These are phyloP conservation scores for Caenorhabditis afra DNA, from an alignment of 2,888 invertebrate genomes.

Conservation along the genomic window DNA sequence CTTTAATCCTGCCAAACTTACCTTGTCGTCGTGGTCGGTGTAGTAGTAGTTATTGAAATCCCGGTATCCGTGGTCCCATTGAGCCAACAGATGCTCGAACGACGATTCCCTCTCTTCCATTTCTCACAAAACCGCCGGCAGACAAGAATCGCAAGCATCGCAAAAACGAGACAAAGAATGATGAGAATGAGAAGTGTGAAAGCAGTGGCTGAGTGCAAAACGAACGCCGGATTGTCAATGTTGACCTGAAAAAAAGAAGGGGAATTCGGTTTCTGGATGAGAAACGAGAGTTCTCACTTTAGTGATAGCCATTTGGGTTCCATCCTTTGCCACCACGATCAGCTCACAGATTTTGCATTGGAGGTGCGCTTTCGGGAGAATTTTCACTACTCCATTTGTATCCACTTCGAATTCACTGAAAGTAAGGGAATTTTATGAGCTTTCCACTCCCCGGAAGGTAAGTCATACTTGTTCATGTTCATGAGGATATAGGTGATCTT, in stretches of 20 bases:
- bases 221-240: constrained; percentile 58
- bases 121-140: constrained; percentile 64
- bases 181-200: constrained; percentile 63
- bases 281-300: too few species aligned
- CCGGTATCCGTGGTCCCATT: constrained; percentile 69
- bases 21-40: constrained; percentile 63
- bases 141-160: constrained; percentile 62
- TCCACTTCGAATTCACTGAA: constrained; percentile 65
- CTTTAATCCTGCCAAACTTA: not conserved
- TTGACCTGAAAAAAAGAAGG: constrained; percentile 61
- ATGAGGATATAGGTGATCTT: constrained; percentile 58
- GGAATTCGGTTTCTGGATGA: too few species aligned
- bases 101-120: constrained; percentile 60
- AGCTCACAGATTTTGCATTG: constrained; percentile 70
- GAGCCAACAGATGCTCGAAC: constrained; percentile 71
- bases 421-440: not conserved
- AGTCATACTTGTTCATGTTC: constrained; percentile 65
- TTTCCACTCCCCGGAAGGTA: too few species aligned
- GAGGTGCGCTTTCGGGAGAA: constrained; percentile 59
- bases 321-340: constrained; percentile 71
- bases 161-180: constrained; percentile 62
- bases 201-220: constrained; percentile 50
- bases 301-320: constrained; percentile 59
- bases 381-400: constrained; percentile 60
- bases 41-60: constrained; percentile 68